A percentile compares a stretch with the other conserved stretches of the same genome.
Evolutionary conservation across 2,888 invertebrate genomes (phyloP).

Genomic region (Eurytoma californica): DNA sequence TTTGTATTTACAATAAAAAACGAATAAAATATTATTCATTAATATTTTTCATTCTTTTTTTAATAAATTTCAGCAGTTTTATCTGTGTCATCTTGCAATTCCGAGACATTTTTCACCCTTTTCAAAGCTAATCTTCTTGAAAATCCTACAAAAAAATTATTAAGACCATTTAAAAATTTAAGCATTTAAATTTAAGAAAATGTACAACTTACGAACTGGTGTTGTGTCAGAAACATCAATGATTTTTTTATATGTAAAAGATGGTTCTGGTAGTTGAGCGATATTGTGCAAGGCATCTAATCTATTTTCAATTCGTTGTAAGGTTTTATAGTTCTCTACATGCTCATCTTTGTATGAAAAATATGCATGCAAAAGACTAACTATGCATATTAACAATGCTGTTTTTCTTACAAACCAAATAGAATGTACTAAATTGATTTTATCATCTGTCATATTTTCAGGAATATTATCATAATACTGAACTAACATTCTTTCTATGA

Average conservation of each 20-base stretch:
- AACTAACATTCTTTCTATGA: slow-evolving; percentile 76
- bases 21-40: slow-evolving; percentile 8
- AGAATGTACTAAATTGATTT: slow-evolving; percentile 61
- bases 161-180: slow-evolving; percentile 3
- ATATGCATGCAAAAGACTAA: slow-evolving; percentile 65
- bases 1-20: slow-evolving; percentile 31
- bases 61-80: not conserved
- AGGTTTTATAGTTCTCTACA: slow-evolving; percentile 64
- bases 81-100: not conserved
- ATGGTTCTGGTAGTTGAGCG: slow-evolving; percentile 10
- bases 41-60: slow-evolving; percentile 1
- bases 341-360: slow-evolving; percentile 65
- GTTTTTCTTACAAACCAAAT: slow-evolving; percentile 68
- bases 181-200: not conserved
- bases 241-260: no score
- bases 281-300: slow-evolving; percentile 61
- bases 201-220: slow-evolving; percentile 58
- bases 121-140: slow-evolving; percentile 64
- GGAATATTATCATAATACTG: slow-evolving; percentile 64
- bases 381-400: slow-evolving; percentile 63
- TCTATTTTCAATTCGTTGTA: slow-evolving; percentile 67
- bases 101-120: slow-evolving; percentile 55
- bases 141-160: slow-evolving; percentile 60
- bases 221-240: slow-evolving; percentile 47
- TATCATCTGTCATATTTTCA: slow-evolving; percentile 59